Evolutionary conservation across 1,140 invertebrate genomes (phyloP).

Genomic region (Euura saliciscinereae): DNA sequence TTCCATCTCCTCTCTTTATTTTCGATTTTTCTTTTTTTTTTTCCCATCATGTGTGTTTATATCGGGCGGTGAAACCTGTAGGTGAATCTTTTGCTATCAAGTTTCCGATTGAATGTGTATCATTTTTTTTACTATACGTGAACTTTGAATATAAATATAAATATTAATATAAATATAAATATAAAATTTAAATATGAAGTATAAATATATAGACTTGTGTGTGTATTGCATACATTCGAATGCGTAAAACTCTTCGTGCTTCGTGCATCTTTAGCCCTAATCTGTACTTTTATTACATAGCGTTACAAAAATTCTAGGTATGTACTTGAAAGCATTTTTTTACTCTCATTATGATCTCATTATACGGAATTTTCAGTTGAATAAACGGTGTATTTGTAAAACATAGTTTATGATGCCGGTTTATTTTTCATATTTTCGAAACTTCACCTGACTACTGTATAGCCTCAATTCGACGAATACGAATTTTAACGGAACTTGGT

Average conservation of each 20-base stretch:
- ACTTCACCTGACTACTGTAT: constrained; percentile 21
- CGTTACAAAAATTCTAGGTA: constrained; percentile 20
- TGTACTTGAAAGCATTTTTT: constrained; percentile 31
- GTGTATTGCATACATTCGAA: no score
- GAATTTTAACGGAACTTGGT: constrained; percentile 16
- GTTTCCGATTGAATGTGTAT: constrained; percentile 15
- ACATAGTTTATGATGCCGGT: constrained; percentile 15
- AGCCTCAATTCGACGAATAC: not conserved
- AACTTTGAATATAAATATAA: not conserved
- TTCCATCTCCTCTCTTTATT: no score
- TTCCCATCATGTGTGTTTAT: not conserved
- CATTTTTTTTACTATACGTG: not conserved
- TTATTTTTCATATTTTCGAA: constrained; percentile 29
- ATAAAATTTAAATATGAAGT: no score
- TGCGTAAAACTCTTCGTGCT: not conserved
- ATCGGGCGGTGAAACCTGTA: constrained; percentile 25
- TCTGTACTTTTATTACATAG: constrained; percentile 28
- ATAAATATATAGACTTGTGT: no score
- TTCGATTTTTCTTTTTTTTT: no score
- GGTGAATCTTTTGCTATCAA: constrained; percentile 19
- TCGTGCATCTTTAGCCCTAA: not conserved
- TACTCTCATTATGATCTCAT: constrained; percentile 28
- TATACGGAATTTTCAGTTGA: constrained; percentile 28
- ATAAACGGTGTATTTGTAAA: constrained; percentile 33
- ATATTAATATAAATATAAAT: not conserved